Evolutionary conservation across 23 tunicate genomes (phyloP).

Genomic region (Ascidia mentula): DNA sequence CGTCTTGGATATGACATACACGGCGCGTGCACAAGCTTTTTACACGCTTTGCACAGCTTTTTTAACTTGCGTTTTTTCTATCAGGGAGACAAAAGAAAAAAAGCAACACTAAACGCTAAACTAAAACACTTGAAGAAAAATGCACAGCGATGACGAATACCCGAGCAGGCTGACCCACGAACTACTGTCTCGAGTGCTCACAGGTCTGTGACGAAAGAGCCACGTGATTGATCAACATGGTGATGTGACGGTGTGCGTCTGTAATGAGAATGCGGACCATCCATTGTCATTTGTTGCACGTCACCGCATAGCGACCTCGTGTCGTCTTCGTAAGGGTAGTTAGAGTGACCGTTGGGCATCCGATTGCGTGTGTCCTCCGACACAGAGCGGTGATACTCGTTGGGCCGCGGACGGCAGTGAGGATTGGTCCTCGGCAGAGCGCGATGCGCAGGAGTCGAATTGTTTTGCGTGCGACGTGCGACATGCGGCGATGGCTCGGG

Average conservation of each 20-base stretch:
- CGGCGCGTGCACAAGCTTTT: not conserved
- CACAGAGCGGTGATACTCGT: conserved; percentile 39
- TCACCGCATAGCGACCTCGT: conserved; percentile 18
- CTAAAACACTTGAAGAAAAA: conserved; percentile 1
- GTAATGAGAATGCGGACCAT: not conserved
- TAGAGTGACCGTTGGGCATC: not conserved
- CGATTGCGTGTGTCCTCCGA: conserved; percentile 36
- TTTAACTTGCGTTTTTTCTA: not conserved
- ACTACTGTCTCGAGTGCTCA: not conserved
- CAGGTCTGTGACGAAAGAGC: conserved; percentile 23
- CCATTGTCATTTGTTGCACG: conserved; percentile 1
- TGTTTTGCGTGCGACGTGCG: not conserved
- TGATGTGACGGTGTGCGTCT: conserved; percentile 4
- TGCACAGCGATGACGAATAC: not conserved
- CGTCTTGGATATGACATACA: not conserved
- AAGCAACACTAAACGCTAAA: no score
- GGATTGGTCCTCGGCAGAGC: conserved; percentile 44
- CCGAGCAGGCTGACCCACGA: not conserved
- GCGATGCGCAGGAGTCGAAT: not conserved
- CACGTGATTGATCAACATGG: conserved; percentile 6
- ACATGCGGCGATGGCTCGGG: not conserved
- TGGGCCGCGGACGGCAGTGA: conserved; percentile 51
- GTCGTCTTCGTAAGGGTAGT: conserved; percentile 3
- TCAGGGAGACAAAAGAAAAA: not conserved
- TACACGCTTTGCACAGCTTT: not conserved